These are phyloP conservation scores for Neoitamus cyanurus DNA, from an alignment of 2,888 invertebrate species.

Conservation along the genomic window DNA sequence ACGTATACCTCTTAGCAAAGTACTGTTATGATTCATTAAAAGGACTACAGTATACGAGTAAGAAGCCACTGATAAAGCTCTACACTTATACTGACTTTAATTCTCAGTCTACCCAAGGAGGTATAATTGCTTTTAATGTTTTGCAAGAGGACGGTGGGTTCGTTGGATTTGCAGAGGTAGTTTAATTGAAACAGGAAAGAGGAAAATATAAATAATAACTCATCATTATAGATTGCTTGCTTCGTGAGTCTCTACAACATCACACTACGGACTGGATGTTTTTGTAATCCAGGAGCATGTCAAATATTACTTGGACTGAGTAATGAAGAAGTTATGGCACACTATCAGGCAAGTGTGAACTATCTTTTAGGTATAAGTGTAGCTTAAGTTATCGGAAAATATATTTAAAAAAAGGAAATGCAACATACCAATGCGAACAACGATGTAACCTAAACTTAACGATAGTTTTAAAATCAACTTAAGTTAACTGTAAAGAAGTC, in stretches of 20 bases:
- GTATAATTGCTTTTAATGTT: slow-evolving; percentile 90
- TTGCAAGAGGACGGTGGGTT: slow-evolving; percentile 79
- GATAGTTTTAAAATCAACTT: too few relatives aligned
- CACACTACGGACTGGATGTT: slow-evolving; percentile 91
- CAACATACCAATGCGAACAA: too few relatives aligned
- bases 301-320: slow-evolving; percentile 80
- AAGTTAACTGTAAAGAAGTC: too few relatives aligned
- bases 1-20: slow-evolving; percentile 81
- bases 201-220: background rate
- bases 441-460: too few relatives aligned
- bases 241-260: slow-evolving; percentile 89
- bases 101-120: slow-evolving; percentile 77
- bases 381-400: background rate
- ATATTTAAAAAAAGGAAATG: too few relatives aligned
- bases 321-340: slow-evolving; percentile 76
- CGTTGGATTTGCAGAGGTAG: slow-evolving; percentile 89
- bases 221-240: slow-evolving; percentile 77
- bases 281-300: slow-evolving; percentile 97
- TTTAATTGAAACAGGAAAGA: background rate
- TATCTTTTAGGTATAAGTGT: background rate
- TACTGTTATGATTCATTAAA: slow-evolving; percentile 76
- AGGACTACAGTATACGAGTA: slow-evolving; percentile 78
- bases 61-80: slow-evolving; percentile 73
- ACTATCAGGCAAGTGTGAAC: slow-evolving; percentile 72
- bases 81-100: slow-evolving; percentile 81